Evolutionary conservation across 2,888 invertebrate species (phyloP), one percentile per base, ranked within the genome.

Genomic region (Erebia aethiops): DNA sequence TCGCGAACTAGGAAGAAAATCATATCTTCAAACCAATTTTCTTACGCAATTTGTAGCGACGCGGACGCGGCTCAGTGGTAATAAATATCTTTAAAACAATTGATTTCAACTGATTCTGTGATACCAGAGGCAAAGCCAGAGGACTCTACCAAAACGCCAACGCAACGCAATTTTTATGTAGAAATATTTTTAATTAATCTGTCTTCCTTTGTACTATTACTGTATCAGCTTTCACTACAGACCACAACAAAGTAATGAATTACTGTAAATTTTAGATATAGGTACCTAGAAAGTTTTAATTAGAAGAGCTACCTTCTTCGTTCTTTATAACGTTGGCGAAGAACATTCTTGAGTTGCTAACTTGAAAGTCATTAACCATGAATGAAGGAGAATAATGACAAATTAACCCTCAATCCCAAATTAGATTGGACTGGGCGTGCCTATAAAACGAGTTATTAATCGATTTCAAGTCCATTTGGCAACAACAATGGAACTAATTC

Each of bases 371-470:
- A 49, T 62, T 49, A 62, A 64, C 52, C 64, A 52, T 64, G 64
- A 16, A 52, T 16, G 21, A 64, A 52, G 18, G 64, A 35, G 14
- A 51, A 64, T 18, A 61, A 62, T 54, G 41, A 16, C 10, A 11
- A 57, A 52, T 71, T 58, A 68, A 68, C 58, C 73, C 69, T 65
- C 58, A 66, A 65, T 71, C 46, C 70, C 54, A 61, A 74, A 71
- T 67, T 69, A 64, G 58, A 64, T 71, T 68, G 21, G 51, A 56
- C 56, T 66, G 64, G 67, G 43, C 52, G 64, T 52, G 64, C 58
- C 63, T 52, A 66, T 70, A 72, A 73, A 76, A 72, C 69, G 52
- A 69, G 72, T 67, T 71, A 54, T 70, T 70, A 73, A 73, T 18
- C 21, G 21, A 68, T 61, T 70, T 71, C 70, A 61, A 69, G 57